Base-by-base conservation (phyloP, 2,113 vertebrate genomes). In the Cheilinus undulatus region DNA sequence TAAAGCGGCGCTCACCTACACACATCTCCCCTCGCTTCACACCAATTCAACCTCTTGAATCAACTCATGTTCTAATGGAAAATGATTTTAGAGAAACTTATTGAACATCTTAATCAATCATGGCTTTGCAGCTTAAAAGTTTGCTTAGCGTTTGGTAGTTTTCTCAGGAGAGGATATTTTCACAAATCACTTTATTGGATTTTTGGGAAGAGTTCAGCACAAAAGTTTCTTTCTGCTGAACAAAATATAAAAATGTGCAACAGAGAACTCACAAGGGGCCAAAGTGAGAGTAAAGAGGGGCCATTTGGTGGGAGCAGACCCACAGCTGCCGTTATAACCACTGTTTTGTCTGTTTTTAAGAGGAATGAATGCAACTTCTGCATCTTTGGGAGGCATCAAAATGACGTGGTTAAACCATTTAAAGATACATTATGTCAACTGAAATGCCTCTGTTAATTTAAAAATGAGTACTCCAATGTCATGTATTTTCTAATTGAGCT, bases 21-120 rank as follows among this genome's bases (percentile, higher is more conserved):
- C 36, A 59, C 57, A 54, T 42, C 38, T 57, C 59, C 22, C 51
- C 46, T 78, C 67, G 63, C 63, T 61, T 50, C 17, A 42, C 14
- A 15, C 2, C 14, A 62, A 36, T 23, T 51, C 26, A 36, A 12
- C 20, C 20, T 42, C 38, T 40, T 69, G 7, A 64, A 64, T 43
- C 4, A 11, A 7, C 40, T 52, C 13, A 23, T 6, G 2, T 26
- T 22, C 40, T 42, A 17, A 17, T 17, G 5, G 40, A 42, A 15
- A 12, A n/a, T 23, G 32, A 17, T 54, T 8, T 32, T 59, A 64
- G 24, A 28, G 5, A 45, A 23, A 46, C 30, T 64, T 46, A 27
- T 5, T 27, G 28, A 4, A 14, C 17, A 26, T 32, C 40, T 53
- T 2, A 36, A 32, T 26, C 32, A 61, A 19, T 19, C 3, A 46